Evolutionary conservation across 2,113 vertebrate species (phyloP).

Genomic region (Apaloderma vittatum): DNA sequence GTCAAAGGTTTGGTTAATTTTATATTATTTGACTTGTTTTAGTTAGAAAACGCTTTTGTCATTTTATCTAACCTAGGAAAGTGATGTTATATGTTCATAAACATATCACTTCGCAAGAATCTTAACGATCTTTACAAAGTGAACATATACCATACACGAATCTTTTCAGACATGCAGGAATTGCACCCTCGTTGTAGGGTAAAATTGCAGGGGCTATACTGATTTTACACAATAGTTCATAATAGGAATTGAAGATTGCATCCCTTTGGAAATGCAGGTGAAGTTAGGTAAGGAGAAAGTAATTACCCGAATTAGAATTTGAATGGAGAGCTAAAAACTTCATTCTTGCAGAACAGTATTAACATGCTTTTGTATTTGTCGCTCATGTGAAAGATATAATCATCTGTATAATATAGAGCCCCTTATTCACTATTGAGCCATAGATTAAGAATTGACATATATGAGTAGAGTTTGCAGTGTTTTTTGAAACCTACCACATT

Average conservation of each 20-base stretch:
- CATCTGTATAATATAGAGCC: background rate
- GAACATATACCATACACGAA: background rate
- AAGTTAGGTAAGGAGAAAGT: background rate
- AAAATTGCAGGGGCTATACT: background rate
- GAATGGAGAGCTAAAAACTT: background rate
- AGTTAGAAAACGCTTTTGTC: background rate
- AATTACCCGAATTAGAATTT: background rate
- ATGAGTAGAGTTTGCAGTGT: background rate
- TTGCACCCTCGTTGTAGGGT: background rate
- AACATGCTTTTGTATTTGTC: background rate
- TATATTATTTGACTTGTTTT: background rate
- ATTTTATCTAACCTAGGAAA: background rate
- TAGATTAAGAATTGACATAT: background rate
- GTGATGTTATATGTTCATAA: background rate
- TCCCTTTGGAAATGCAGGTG: background rate
- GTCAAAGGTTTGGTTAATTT: background rate
- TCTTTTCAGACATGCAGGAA: background rate
- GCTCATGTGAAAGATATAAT: background rate
- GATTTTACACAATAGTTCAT: background rate
- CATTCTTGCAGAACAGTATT: background rate
- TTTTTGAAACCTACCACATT: background rate
- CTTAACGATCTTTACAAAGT: background rate
- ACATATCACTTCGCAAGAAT: background rate
- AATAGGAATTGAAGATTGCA: background rate
- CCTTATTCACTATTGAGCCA: background rate